Conservation (phyloP, 1,140 invertebrate genomes). For the Meloidogyne hapla region DNA sequence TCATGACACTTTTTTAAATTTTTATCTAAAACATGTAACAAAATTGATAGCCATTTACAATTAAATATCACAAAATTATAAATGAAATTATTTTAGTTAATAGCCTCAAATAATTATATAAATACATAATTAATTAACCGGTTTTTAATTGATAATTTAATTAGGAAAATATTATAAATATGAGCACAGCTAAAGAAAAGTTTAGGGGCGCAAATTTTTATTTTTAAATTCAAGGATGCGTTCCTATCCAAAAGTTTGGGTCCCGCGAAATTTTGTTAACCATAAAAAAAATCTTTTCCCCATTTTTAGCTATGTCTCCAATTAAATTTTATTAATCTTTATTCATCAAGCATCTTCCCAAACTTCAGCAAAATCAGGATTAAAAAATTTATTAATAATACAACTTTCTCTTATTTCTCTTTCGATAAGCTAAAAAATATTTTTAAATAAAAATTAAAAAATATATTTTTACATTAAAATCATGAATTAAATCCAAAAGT, state of each 20-base stretch:
- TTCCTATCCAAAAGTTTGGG: no score
- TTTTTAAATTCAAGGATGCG: no score
- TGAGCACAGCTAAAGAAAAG: no score
- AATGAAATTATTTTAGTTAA: background rate
- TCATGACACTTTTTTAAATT: background rate
- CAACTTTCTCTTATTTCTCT: slow-evolving; percentile 50
- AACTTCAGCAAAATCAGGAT: slow-evolving; percentile 46
- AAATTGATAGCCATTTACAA: background rate
- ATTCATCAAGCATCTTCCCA: slow-evolving; percentile 38
- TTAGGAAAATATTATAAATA: background rate
- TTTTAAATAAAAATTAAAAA: slow-evolving; percentile 10
- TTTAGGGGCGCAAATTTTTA: no score
- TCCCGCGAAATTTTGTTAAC: no score
- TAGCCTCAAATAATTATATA: slow-evolving; percentile 9
- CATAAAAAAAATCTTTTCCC: background rate
- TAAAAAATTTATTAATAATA: slow-evolving; percentile 50
- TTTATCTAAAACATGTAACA: background rate
- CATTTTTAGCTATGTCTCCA: background rate
- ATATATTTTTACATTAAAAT: slow-evolving; percentile 43
- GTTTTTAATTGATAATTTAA: background rate
- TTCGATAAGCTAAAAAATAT: slow-evolving; percentile 44
- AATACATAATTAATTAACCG: slow-evolving; percentile 14
- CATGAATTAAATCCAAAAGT: slow-evolving; percentile 43
- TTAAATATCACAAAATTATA: background rate
- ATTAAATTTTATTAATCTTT: background rate